Conservation (phyloP, 2,113 vertebrate species). For the Sterrhoptilus dennistouni region DNA sequence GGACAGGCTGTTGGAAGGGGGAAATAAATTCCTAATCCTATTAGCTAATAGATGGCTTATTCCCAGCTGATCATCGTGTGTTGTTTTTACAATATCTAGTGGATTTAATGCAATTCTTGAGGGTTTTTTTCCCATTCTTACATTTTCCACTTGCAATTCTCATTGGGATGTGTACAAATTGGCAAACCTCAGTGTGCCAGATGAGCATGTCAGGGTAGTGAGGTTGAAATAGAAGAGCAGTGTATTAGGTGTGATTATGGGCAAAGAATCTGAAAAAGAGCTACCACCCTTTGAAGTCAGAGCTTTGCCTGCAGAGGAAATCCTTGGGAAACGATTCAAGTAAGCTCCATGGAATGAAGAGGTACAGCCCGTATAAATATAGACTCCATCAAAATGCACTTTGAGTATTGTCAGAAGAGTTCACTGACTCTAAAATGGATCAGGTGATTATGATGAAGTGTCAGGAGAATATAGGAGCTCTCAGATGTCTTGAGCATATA, state of each 20-base stretch:
- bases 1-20: background rate
- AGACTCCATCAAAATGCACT: background rate
- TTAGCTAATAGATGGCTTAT: slow-evolving; percentile 19
- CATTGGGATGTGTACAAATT: background rate
- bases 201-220: rapidly evolving
- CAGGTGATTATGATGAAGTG: background rate
- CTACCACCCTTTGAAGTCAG: background rate
- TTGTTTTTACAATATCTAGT: background rate
- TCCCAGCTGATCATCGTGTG: background rate
- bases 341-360: background rate
- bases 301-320: slow-evolving; percentile 15
- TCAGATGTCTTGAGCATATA: background rate
- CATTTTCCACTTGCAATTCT: background rate
- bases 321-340: background rate
- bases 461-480: background rate
- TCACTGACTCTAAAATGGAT: background rate
- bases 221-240: background rate
- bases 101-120: background rate
- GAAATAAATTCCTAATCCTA: slow-evolving; percentile 22
- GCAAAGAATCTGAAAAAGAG: background rate
- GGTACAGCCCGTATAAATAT: background rate
- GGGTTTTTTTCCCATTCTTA: background rate
- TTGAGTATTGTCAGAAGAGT: background rate
- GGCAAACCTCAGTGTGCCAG: background rate
- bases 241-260: background rate